Percentiles rank a stretch among this genome's conserved stretches.
phyloP scores from a whole-genome alignment of 1,140 invertebrate genomes.

The Anoplophora glabripennis region DNA sequence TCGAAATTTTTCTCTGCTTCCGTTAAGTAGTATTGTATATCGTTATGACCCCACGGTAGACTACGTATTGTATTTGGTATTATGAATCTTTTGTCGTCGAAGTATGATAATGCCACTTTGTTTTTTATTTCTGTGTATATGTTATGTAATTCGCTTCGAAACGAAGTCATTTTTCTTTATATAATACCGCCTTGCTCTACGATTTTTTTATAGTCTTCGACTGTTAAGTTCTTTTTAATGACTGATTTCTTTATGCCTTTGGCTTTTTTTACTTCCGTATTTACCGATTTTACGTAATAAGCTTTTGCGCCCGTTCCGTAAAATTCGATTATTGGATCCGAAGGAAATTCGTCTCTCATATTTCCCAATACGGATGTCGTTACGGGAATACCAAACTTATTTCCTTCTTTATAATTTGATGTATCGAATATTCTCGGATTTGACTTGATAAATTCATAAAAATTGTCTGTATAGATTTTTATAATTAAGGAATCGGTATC shows the following conservation, averaged over 20 bases:
- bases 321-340: background rate
- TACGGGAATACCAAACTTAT: constrained; percentile 29
- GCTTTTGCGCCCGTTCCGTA: constrained; percentile 11
- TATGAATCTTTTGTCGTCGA: constrained; percentile 9
- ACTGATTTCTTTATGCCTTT: constrained; percentile 35
- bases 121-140: constrained; percentile 13
- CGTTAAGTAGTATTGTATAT: constrained; percentile 3
- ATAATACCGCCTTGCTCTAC: background rate
- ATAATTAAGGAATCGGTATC: constrained; percentile 37
- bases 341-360: constrained; percentile 14
- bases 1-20: no score
- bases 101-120: constrained; percentile 6
- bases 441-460: constrained; percentile 25
- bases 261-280: constrained; percentile 26
- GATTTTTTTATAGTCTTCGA: constrained; percentile 4
- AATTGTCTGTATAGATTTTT: constrained; percentile 21
- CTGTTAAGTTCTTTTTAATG: constrained; percentile 16
- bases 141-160: constrained; percentile 4
- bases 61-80: constrained; percentile 1
- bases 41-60: constrained; percentile 8
- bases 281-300: constrained; percentile 12
- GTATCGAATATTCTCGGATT: constrained; percentile 33
- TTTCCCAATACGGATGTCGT: constrained; percentile 2
- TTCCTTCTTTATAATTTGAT: constrained; percentile 29
- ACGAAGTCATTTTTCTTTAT: constrained; percentile 1